phyloP scores from a whole-genome alignment of 2,113 vertebrate species.

The Rhagologus leucostigma region DNA sequence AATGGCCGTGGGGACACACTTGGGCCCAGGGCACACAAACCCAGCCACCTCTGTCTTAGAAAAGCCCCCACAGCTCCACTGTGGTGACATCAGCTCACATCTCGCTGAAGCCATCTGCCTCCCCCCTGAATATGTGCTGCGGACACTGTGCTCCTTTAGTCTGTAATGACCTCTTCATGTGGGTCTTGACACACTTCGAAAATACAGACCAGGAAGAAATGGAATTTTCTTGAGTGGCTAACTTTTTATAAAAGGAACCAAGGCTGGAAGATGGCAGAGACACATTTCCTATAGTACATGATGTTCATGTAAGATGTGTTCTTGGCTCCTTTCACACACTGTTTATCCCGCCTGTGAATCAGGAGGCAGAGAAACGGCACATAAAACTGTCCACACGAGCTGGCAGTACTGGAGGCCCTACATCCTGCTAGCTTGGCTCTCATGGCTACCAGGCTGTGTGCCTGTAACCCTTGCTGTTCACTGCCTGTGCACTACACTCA shows the following conservation, averaged over 20 bases:
- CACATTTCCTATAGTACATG: not conserved
- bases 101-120: not conserved
- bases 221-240: not conserved
- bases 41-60: fast-evolving
- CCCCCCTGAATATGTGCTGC: not conserved
- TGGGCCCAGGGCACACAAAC: not conserved
- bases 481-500: not conserved
- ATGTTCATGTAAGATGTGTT: slow-evolving; percentile 54
- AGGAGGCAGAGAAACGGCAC: not conserved
- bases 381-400: slow-evolving; percentile 49
- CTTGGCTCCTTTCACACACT: slow-evolving; percentile 1
- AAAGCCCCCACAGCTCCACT: not conserved
- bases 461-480: not conserved
- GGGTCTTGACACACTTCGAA: slow-evolving; percentile 16
- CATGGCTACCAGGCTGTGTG: not conserved
- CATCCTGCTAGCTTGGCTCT: not conserved
- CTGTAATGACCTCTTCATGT: not conserved
- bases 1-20: fast-evolving
- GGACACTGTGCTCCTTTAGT: not conserved
- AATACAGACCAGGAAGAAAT: not conserved
- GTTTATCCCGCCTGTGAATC: not conserved
- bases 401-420: not conserved
- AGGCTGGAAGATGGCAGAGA: slow-evolving; percentile 39
- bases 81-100: not conserved
- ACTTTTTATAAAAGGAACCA: not conserved